Evolutionary conservation across 1,140 invertebrate species (phyloP), one percentile per base, ranked within the genome.

Genomic region (Chironomus tepperi): DNA sequence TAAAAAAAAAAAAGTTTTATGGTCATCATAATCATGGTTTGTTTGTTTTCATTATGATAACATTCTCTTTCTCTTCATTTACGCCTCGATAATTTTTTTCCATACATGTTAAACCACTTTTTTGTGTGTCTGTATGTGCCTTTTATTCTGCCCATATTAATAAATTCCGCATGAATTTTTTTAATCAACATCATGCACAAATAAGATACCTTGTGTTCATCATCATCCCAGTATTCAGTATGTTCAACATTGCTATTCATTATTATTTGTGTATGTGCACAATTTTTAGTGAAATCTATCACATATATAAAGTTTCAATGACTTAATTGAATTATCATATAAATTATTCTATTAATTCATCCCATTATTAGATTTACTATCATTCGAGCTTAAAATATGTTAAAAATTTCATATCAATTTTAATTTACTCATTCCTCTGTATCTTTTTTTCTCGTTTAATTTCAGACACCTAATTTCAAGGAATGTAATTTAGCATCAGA

Each of bases 401-500:
- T 3, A 3, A n/a, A 2, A 57, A 57, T 57, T 3, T 2, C n/a
- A 10, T 2, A 57, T 57, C n/a, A 57, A 2, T n/a, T n/a, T 12
- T 57, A 12, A 57, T 57, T 57, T 57, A 57, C n/a, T n/a, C n/a
- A 10, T 7, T 57, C 47, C n/a, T 57, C n/a, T 7, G n/a, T n/a
- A n/a, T 57, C 9, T 43, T 67, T 2, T 3, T 47, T 15, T 72
- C 18, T 70, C 47, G 77, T 79, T 9, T 77, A 80, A 79, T 80
- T 79, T 78, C 79, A 79, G 76, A 76, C 77, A 72, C 67, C 77
- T 65, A 80, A 80, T 73, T 80, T 79, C 75, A 76, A 19, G 64
- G 74, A 76, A 42, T 76, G 76, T 75, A 80, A 76, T 43, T 77
- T 80, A 73, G 77, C 80, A 64, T 75, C 82, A 47, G 83, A 85